A percentile compares a stretch with the other conserved stretches of the same genome.
These are phyloP conservation scores for Brotogeris chrysoptera DNA, from an alignment of 2,797 vertebrate species.

Conservation along the genomic window DNA sequence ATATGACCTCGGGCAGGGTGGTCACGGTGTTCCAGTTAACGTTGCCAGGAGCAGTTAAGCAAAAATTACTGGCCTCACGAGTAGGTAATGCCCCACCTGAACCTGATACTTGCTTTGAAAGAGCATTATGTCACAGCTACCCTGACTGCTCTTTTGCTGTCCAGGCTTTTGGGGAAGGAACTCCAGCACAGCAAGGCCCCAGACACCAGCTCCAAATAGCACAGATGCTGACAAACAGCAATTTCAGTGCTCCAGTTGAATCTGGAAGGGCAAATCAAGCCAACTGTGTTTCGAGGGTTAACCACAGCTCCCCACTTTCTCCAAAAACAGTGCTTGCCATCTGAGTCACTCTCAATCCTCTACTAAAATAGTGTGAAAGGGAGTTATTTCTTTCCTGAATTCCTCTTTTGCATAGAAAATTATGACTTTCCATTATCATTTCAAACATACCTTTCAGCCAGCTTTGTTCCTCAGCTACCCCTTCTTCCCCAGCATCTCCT, in stretches of 20 bases:
- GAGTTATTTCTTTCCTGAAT: neutral
- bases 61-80: neutral
- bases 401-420: neutral
- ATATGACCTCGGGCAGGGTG: neutral
- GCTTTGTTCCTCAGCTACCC: rapidly evolving
- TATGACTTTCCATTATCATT: neutral
- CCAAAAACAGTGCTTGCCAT: neutral
- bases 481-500: neutral
- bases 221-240: neutral
- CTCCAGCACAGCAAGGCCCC: neutral
- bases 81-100: neutral
- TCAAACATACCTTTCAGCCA: neutral
- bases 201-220: neutral
- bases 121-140: neutral
- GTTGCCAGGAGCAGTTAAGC: neutral
- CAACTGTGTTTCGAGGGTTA: neutral
- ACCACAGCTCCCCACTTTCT: neutral
- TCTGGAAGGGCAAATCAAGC: neutral
- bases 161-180: neutral
- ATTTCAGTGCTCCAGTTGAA: neutral
- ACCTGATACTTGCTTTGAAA: neutral
- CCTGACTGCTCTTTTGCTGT: neutral
- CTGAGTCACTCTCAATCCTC: neutral
- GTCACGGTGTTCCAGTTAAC: neutral
- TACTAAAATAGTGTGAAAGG: neutral